Conservation (phyloP, 2,113 vertebrate species). For the Muntiacus muntjak region DNA sequence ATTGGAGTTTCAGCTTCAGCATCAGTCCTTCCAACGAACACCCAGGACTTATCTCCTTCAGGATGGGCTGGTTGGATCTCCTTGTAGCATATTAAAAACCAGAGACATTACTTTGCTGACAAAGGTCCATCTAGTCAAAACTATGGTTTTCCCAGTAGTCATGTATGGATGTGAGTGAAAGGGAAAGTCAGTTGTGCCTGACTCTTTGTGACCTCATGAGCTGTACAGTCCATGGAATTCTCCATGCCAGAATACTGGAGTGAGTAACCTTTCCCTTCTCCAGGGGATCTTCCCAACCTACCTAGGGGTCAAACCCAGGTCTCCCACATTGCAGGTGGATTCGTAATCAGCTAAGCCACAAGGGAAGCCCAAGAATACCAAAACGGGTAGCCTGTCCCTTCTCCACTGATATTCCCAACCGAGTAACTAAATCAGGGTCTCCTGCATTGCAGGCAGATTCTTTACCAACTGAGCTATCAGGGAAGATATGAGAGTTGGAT, state of each 20-base stretch:
- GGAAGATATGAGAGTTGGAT: background rate
- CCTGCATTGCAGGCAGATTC: background rate
- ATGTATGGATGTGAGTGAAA: background rate
- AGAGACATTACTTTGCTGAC: background rate
- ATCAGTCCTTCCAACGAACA: too few relatives aligned
- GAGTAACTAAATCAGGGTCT: background rate
- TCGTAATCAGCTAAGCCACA: background rate
- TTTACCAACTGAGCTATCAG: background rate
- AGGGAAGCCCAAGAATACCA: background rate
- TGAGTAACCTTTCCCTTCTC: background rate
- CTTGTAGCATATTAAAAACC: background rate
- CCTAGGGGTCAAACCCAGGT: background rate
- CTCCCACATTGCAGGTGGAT: background rate
- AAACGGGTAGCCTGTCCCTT: background rate
- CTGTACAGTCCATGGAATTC: background rate
- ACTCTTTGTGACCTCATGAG: background rate
- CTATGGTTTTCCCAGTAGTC: background rate
- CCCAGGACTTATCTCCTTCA: too few relatives aligned
- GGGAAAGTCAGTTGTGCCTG: rapidly evolving
- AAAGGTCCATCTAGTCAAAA: background rate
- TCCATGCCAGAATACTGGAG: background rate
- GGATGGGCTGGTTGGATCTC: too few relatives aligned
- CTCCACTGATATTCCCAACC: background rate
- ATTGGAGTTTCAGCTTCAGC: too few relatives aligned
- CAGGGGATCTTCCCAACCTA: background rate